These are phyloP conservation scores for Sapayoa aenigma DNA, from an alignment of 2,113 vertebrate genomes.

Conservation along the genomic window DNA sequence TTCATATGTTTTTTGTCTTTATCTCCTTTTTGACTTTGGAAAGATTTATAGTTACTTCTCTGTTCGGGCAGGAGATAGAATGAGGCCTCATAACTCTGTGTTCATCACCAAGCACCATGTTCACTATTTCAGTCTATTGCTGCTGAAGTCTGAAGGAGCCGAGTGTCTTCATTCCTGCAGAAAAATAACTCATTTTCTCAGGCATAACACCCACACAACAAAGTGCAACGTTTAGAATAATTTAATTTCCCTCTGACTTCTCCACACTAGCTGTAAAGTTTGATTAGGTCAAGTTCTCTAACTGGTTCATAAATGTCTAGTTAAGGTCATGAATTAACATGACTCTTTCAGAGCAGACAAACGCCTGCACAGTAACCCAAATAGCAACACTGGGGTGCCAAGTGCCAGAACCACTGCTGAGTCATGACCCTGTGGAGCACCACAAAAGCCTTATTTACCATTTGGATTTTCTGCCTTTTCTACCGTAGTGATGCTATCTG, in stretches of 20 bases:
- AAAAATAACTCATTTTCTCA: constrained; percentile 54
- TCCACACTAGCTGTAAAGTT: not conserved
- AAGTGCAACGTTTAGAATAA: constrained; percentile 14
- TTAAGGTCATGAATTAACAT: not conserved
- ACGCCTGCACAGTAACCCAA: not conserved
- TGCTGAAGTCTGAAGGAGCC: not conserved
- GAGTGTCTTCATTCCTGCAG: constrained; percentile 23
- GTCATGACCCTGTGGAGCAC: not conserved
- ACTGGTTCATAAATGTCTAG: constrained; percentile 9
- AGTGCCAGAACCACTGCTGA: not conserved
- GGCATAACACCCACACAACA: not conserved
- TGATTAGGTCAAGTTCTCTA: not conserved
- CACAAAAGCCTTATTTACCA: not conserved
- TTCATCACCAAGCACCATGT: not conserved
- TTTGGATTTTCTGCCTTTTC: not conserved
- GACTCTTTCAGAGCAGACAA: not conserved
- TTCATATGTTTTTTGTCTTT: not conserved
- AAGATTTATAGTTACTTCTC: constrained; percentile 24
- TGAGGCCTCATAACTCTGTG: not conserved
- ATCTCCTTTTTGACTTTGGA: not conserved
- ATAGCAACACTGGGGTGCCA: not conserved
- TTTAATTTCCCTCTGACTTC: constrained; percentile 21
- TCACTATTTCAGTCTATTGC: constrained; percentile 20
- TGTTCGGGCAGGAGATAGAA: not conserved
- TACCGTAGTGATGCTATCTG: not conserved